Evolutionary conservation across 2,797 vertebrate species (phyloP).

Genomic region (Tokudaia muenninki): DNA sequence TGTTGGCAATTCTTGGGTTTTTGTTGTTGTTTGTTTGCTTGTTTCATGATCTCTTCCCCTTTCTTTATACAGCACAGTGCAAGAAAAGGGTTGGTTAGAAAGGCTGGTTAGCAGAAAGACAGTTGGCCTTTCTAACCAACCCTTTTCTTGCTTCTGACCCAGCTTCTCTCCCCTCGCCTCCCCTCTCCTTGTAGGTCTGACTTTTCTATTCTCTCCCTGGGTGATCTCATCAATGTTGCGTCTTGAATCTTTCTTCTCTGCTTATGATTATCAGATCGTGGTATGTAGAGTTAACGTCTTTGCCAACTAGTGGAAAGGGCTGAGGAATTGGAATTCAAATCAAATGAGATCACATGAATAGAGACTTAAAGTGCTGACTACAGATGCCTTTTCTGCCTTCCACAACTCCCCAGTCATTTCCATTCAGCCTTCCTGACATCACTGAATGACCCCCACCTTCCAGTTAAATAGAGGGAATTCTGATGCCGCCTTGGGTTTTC

Average conservation of each 20-base stretch:
- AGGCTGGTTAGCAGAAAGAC: too few relatives aligned
- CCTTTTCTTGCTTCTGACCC: background rate
- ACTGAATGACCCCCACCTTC: background rate
- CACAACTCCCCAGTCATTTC: background rate
- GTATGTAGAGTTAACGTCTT: background rate
- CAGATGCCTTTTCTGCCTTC: background rate
- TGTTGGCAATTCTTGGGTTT: background rate
- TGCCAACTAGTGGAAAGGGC: conserved; percentile 8
- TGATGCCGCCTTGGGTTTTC: background rate
- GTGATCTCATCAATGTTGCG: conserved; percentile 8
- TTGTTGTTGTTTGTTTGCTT: too few relatives aligned
- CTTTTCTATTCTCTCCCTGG: background rate
- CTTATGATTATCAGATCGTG: background rate
- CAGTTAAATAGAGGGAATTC: background rate
- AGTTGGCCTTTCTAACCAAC: background rate
- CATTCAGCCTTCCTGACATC: background rate
- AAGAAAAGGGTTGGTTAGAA: too few relatives aligned
- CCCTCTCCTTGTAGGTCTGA: background rate
- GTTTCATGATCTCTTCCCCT: background rate
- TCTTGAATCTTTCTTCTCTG: conserved; percentile 8
- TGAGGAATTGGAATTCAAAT: conserved; percentile 16
- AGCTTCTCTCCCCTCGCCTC: background rate
- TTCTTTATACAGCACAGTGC: background rate
- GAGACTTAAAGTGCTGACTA: background rate
- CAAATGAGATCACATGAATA: background rate